Evolutionary conservation across 2,113 vertebrate genomes (phyloP).

Genomic region (Himantopus leucocephalus): DNA sequence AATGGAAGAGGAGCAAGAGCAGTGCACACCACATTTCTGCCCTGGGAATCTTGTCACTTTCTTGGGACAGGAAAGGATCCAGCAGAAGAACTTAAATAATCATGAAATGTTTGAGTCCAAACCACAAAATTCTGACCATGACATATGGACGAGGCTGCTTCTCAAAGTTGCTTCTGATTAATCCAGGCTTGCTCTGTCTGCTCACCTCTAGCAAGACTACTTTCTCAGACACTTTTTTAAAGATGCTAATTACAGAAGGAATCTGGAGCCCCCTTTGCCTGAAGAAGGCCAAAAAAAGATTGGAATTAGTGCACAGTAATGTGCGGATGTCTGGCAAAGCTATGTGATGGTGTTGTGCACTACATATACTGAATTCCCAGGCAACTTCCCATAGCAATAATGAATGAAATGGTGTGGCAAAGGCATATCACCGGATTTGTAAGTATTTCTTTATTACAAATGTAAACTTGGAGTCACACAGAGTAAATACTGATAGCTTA

Average conservation of each 20-base stretch:
- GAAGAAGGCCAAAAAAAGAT: background rate
- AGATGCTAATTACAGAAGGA: background rate
- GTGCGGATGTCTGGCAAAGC: background rate
- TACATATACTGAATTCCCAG: background rate
- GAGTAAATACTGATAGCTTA: background rate
- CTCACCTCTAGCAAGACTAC: background rate
- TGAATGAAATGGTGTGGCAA: background rate
- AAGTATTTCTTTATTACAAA: background rate
- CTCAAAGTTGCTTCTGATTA: background rate
- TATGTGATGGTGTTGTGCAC: background rate
- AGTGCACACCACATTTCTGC: background rate
- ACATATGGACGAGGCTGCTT: rapidly evolving
- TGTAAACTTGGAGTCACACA: background rate
- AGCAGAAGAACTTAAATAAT: background rate
- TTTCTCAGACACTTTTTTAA: background rate
- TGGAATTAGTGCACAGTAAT: background rate
- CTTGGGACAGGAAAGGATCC: background rate
- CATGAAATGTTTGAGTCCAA: background rate
- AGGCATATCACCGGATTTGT: background rate
- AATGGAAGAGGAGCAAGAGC: background rate
- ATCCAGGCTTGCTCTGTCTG: background rate
- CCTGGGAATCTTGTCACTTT: background rate
- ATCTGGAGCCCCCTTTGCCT: background rate
- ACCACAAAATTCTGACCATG: background rate
- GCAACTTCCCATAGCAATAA: background rate